Percentiles rank a stretch among this genome's conserved stretches.
Conservation (phyloP, 2,113 vertebrate species). For the Zapornia atra region DNA sequence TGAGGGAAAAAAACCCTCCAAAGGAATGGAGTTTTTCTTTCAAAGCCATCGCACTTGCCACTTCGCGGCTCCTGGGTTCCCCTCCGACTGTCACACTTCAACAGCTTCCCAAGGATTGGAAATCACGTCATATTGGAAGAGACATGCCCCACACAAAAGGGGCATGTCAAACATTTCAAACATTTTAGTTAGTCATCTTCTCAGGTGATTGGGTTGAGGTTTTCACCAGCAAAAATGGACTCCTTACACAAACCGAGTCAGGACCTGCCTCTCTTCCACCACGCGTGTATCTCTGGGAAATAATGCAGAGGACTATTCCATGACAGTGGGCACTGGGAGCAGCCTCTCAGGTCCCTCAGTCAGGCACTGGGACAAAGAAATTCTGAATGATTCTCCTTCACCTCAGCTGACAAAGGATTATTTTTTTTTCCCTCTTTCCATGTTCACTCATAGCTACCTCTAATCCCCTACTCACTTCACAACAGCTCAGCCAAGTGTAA, state of each 20-base stretch:
- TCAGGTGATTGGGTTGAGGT: background rate
- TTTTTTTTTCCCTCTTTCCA: background rate
- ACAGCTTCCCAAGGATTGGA: background rate
- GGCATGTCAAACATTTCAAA: background rate
- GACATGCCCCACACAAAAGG: background rate
- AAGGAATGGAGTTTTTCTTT: background rate
- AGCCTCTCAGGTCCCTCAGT: background rate
- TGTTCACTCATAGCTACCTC: background rate
- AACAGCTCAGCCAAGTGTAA: background rate
- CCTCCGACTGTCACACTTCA: background rate
- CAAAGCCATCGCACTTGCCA: background rate
- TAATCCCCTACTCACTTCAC: background rate
- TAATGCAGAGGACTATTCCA: background rate
- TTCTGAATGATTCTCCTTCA: background rate
- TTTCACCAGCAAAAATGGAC: background rate
- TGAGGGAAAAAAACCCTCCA: background rate
- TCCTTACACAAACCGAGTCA: background rate
- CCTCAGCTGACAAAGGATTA: background rate
- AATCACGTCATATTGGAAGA: accelerated
- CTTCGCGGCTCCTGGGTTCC: background rate
- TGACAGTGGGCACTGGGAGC: accelerated
- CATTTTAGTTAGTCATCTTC: background rate
- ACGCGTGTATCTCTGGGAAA: accelerated
- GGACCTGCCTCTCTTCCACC: accelerated
- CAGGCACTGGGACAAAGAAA: background rate